Conservation (phyloP, 2,113 vertebrate species). For the Rhinoptilus africanus region DNA sequence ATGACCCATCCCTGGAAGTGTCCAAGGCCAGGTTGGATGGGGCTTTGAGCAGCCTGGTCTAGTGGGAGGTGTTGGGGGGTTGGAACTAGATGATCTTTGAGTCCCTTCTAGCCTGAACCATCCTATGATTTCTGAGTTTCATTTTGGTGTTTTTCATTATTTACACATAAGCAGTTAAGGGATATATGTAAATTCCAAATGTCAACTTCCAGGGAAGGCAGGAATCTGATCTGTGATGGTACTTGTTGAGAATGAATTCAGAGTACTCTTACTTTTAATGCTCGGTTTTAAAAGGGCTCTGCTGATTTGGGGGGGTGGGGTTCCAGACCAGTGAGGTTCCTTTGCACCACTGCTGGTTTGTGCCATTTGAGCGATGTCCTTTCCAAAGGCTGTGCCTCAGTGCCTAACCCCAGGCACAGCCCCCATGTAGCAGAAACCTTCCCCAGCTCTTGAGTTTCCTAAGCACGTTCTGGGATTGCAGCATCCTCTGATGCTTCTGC, state of each 20-base stretch:
- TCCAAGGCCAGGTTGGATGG: no score
- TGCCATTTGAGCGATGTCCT: neutral
- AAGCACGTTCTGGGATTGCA: neutral
- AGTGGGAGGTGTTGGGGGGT: no score
- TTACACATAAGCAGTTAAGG: neutral
- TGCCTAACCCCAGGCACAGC: neutral
- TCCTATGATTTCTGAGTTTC: neutral
- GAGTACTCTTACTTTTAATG: neutral
- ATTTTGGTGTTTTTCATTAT: neutral
- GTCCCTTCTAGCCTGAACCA: no score
- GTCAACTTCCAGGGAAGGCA: neutral
- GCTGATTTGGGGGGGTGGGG: accelerated
- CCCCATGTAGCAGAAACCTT: neutral
- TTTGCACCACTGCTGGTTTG: neutral
- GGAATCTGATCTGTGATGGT: neutral
- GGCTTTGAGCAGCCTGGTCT: no score
- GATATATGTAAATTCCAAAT: neutral
- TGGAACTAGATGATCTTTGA: no score
- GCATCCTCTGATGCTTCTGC: neutral
- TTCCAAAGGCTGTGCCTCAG: neutral
- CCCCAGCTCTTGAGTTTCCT: neutral
- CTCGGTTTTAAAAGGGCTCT: neutral
- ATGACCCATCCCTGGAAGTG: no score
- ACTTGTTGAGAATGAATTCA: neutral
- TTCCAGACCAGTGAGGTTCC: neutral